Conservation (phyloP, 2,113 vertebrate species). For the Melanostigma gelatinosum region DNA sequence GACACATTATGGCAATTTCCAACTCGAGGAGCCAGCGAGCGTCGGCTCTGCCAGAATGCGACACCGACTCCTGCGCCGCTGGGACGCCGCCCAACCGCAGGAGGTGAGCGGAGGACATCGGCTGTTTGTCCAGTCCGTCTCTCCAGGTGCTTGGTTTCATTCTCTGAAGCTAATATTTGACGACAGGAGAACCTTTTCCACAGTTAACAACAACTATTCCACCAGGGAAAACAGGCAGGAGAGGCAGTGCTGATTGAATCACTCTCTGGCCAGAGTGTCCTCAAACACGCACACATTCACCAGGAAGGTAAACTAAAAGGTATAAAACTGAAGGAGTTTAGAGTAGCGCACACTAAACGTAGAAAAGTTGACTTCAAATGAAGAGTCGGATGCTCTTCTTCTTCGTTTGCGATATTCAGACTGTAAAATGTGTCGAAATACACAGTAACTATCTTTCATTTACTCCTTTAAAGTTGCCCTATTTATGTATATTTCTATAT, state of each 20-base stretch:
- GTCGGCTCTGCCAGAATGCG: constrained; percentile 33
- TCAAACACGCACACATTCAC: not conserved
- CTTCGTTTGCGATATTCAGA: not conserved
- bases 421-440: not conserved
- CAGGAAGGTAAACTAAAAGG: not conserved
- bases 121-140: not conserved
- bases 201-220: not conserved
- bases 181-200: constrained; percentile 3
- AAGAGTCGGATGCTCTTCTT: not conserved
- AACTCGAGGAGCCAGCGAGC: constrained; percentile 59
- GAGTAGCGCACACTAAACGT: not conserved
- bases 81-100: constrained; percentile 17
- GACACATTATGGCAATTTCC: constrained; percentile 71
- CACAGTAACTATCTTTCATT: not conserved
- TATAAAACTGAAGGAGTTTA: not conserved
- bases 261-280: not conserved
- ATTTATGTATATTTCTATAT: too few relatives aligned
- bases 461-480: not conserved
- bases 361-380: not conserved
- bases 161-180: constrained; percentile 48
- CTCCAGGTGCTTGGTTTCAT: constrained; percentile 29
- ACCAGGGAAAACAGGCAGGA: not conserved
- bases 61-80: constrained; percentile 23
- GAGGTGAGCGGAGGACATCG: not conserved
- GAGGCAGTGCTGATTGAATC: constrained; percentile 4